phyloP scores from a whole-genome alignment of 2,888 invertebrate genomes.

The Rhagophthalmus giganteus region DNA sequence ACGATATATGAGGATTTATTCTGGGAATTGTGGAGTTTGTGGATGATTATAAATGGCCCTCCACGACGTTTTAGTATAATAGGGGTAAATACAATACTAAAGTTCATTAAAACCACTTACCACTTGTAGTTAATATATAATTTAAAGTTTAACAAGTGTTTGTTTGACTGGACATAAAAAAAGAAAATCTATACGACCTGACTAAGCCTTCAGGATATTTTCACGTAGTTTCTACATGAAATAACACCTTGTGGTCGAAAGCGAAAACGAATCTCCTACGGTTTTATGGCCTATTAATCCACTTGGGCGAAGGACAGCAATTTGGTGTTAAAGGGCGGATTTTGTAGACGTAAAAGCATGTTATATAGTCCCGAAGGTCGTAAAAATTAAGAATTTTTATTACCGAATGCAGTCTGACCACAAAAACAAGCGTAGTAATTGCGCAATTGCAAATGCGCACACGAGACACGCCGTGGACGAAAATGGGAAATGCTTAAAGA shows the following conservation, averaged over 20 bases:
- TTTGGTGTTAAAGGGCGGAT: slow-evolving; percentile 41
- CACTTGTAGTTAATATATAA: too few relatives aligned
- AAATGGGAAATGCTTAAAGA: slow-evolving; percentile 49
- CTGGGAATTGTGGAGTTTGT: slow-evolving; percentile 33
- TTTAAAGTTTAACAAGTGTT: too few relatives aligned
- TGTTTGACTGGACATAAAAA: too few relatives aligned
- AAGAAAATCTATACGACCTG: slow-evolving; percentile 9
- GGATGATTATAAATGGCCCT: slow-evolving; percentile 38
- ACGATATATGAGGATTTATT: slow-evolving; percentile 41
- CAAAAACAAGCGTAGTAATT: slow-evolving; percentile 30
- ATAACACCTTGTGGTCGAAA: slow-evolving; percentile 24
- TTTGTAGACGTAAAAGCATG: slow-evolving; percentile 29
- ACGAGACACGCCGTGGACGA: slow-evolving; percentile 40
- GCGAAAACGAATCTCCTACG: slow-evolving; percentile 22
- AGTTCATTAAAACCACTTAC: too few relatives aligned
- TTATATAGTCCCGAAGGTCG: slow-evolving; percentile 17
- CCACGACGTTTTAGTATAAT: slow-evolving; percentile 30
- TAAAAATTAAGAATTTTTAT: slow-evolving; percentile 27
- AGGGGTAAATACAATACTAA: slow-evolving; percentile 5
- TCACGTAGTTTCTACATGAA: slow-evolving; percentile 23
- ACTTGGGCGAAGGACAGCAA: slow-evolving; percentile 41
- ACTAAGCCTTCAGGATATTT: slow-evolving; percentile 19
- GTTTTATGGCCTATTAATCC: slow-evolving; percentile 34
- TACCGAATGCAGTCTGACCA: slow-evolving; percentile 12
- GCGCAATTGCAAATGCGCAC: slow-evolving; percentile 31